Percentiles rank a stretch among this genome's conserved stretches.
These are phyloP conservation scores for Cerastis rubricosa DNA, from an alignment of 2,888 invertebrate species.

Conservation along the genomic window DNA sequence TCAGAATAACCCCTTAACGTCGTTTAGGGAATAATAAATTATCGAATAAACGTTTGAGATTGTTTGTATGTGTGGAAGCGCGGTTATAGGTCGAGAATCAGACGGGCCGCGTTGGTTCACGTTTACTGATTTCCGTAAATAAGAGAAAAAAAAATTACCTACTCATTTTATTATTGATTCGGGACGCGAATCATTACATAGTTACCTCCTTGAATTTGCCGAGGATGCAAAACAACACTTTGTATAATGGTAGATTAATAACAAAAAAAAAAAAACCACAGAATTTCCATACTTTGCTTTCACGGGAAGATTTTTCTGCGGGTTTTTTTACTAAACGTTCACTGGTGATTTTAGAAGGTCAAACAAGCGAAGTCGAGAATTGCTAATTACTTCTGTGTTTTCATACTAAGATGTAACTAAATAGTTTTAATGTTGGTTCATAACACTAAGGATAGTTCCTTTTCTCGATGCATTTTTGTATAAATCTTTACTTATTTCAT, in stretches of 20 bases:
- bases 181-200: too few relatives aligned
- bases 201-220: too few relatives aligned
- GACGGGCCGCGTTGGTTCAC: too few relatives aligned
- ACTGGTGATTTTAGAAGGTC: conserved; percentile 7
- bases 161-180: too few relatives aligned
- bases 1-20: too few relatives aligned
- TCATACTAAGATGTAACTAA: conserved; percentile 1
- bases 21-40: too few relatives aligned
- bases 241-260: conserved; percentile 56
- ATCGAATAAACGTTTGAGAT: too few relatives aligned
- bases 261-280: conserved; percentile 18
- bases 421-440: conserved; percentile 5
- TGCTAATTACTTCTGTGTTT: conserved; percentile 14
- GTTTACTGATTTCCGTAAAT: too few relatives aligned
- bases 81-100: too few relatives aligned
- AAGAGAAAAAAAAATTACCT: too few relatives aligned
- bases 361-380: background rate
- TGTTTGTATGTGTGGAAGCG: too few relatives aligned
- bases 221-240: too few relatives aligned
- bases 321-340: conserved; percentile 21
- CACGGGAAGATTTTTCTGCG: background rate
- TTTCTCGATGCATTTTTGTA: background rate
- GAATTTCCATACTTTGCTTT: conserved; percentile 21
- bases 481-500: conserved; percentile 1
- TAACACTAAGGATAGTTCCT: background rate